Evolutionary conservation across 2,888 invertebrate species (phyloP), one percentile per base, ranked within the genome.

Genomic region (Andrena flavipes): DNA sequence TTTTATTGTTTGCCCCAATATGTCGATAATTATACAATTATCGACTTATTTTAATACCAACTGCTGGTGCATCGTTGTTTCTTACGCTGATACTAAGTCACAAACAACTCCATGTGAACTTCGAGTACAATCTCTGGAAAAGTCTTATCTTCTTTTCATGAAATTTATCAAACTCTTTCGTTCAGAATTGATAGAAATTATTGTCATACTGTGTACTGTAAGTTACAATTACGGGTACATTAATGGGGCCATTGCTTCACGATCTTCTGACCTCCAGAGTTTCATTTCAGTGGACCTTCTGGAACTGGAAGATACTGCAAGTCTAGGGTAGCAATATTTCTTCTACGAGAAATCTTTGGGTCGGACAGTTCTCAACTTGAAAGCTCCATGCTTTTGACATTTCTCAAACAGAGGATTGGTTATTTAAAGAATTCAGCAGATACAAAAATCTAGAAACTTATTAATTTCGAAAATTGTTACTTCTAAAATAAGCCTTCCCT

Each of bases 101-200:
- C 49, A 69, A 64, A 64, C 64, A 69, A 42, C 16, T 30, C 4
- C 20, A n/a, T 51, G 16, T 16, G 13, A 51, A 42, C 33, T 76
- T 33, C 30, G 16, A 63, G 42, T 42, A 67, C 6, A n/a, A 10
- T 26, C 63, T 26, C 67, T 48, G 54, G 23, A 35, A 59, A 49
- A 59, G n/a, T 59, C 26, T 76, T 79, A 79, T 79, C 78, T 0
- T 33, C 10, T 35, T 20, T 56, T 69, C 72, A 0, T 10, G 30
- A 1, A 42, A 30, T 29, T 35, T 71, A 70, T 76, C 76, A 20
- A 29, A 70, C n/a, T 7, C 35, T 62, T 63, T 10, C 2, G 5
- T n/a, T 6, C 16, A n/a, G 1, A 42, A 56, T 35, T 56, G 16
- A 16, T 6, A 2, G 35, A 60, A 74, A 48, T 48, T 67, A 33